Percentiles rank a stretch among this genome's conserved stretches.
Evolutionary conservation across 1,140 invertebrate genomes (phyloP).

Genomic region (Hylyphantes graminicola): DNA sequence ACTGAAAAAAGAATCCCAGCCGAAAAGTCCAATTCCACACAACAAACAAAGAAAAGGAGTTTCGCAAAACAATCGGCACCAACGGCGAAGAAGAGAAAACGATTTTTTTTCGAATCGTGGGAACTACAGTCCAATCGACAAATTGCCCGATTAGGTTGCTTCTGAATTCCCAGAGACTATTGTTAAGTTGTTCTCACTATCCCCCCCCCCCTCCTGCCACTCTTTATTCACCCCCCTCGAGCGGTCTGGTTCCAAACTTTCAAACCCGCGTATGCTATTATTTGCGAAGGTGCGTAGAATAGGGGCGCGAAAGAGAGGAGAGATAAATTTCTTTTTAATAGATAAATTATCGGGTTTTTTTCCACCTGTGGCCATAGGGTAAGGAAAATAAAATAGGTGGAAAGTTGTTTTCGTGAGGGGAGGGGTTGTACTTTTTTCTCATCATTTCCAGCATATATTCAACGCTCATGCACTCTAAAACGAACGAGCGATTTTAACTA

Average conservation of each 20-base stretch:
- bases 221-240: not conserved
- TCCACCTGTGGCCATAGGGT: not conserved
- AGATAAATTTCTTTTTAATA: slow-evolving; percentile 42
- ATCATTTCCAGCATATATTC: not conserved
- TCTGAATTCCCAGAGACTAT: slow-evolving; percentile 56
- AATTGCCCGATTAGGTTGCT: slow-evolving; percentile 55
- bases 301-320: not conserved
- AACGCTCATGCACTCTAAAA: not conserved
- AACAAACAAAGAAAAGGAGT: too few species aligned
- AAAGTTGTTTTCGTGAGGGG: not conserved
- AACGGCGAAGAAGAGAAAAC: not conserved
- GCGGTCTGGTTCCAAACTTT: not conserved
- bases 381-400: not conserved
- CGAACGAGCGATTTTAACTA: not conserved
- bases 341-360: slow-evolving; percentile 12
- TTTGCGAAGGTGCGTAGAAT: slow-evolving; percentile 2
- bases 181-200: slow-evolving; percentile 39
- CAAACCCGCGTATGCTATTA: not conserved
- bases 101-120: slow-evolving; percentile 14
- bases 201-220: not conserved
- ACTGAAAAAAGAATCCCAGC: too few species aligned
- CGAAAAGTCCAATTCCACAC: too few species aligned
- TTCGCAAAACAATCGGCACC: not conserved
- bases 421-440: not conserved
- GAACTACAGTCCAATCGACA: slow-evolving; percentile 23